phyloP scores from a whole-genome alignment of 1,140 invertebrate genomes.

The Aphelenchoides avenae region DNA sequence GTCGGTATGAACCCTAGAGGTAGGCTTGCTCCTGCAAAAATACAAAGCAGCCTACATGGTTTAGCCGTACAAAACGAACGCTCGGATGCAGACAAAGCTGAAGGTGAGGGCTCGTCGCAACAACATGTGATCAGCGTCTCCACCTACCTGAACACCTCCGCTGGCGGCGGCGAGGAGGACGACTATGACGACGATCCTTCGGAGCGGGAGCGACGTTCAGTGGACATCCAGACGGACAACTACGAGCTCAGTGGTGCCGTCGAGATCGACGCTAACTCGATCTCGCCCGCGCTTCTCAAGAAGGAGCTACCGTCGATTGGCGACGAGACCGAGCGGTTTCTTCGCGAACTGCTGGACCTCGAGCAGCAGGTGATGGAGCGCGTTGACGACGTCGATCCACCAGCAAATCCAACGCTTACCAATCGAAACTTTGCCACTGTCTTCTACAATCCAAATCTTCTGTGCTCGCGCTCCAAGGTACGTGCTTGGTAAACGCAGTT shows the following conservation, averaged over 20 bases:
- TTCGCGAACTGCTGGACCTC: background rate
- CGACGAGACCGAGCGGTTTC: too few species aligned
- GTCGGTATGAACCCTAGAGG: constrained; percentile 52
- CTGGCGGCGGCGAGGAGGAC: background rate
- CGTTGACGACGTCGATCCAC: background rate
- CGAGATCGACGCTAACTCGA: too few species aligned
- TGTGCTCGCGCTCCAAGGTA: constrained; percentile 18
- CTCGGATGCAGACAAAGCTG: constrained; percentile 14
- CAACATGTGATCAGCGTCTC: constrained; percentile 19
- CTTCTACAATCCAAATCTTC: constrained; percentile 11
- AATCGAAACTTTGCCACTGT: constrained; percentile 1
- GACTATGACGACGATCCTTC: background rate
- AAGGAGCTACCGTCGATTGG: too few species aligned
- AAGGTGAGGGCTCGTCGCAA: too few species aligned
- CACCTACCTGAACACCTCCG: constrained; percentile 5
- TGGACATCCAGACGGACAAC: too few species aligned
- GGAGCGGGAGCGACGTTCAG: background rate
- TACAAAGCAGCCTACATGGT: background rate
- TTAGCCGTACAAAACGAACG: constrained; percentile 37
- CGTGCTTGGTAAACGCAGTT: background rate
- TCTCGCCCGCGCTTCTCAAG: too few species aligned
- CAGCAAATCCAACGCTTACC: background rate
- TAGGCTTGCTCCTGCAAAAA: background rate
- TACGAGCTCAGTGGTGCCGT: too few species aligned
- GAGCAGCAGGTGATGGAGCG: constrained; percentile 3